Percentiles rank a stretch among this genome's conserved stretches.
Conservation (phyloP, 2,113 vertebrate genomes). For the Tinamus guttatus region DNA sequence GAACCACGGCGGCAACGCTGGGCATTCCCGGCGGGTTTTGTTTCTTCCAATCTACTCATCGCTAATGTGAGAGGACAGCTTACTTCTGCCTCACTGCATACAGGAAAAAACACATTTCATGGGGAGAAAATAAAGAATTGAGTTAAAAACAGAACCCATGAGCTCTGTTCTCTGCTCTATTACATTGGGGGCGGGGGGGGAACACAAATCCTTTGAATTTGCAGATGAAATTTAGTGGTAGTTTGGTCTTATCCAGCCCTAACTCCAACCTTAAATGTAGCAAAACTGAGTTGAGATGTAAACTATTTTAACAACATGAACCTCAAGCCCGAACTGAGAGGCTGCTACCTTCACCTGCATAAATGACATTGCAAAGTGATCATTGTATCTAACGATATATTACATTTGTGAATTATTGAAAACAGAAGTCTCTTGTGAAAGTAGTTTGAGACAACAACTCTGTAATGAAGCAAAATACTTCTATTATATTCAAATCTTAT, state of each 20-base stretch:
- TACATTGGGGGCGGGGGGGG: not conserved
- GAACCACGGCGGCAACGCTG: not conserved
- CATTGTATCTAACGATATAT: not conserved
- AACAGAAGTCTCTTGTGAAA: not conserved
- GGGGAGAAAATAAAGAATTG: not conserved
- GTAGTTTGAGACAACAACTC: not conserved
- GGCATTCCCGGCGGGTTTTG: not conserved
- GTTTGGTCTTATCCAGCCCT: not conserved
- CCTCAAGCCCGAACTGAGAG: not conserved
- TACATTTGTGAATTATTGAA: not conserved
- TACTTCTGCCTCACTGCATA: not conserved
- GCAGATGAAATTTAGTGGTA: not conserved
- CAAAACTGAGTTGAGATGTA: not conserved
- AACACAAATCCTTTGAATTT: not conserved
- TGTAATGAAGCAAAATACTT: not conserved
- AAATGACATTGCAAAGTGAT: not conserved
- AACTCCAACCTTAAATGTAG: not conserved
- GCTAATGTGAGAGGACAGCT: not conserved
- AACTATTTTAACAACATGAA: not conserved
- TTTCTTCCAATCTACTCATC: not conserved
- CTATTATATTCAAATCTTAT: not conserved
- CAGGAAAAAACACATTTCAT: not conserved
- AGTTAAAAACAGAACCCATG: not conserved
- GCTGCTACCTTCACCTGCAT: not conserved
- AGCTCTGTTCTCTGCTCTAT: not conserved